Base-by-base conservation (phyloP, 2,113 vertebrate species). In the Vidua macroura region DNA sequence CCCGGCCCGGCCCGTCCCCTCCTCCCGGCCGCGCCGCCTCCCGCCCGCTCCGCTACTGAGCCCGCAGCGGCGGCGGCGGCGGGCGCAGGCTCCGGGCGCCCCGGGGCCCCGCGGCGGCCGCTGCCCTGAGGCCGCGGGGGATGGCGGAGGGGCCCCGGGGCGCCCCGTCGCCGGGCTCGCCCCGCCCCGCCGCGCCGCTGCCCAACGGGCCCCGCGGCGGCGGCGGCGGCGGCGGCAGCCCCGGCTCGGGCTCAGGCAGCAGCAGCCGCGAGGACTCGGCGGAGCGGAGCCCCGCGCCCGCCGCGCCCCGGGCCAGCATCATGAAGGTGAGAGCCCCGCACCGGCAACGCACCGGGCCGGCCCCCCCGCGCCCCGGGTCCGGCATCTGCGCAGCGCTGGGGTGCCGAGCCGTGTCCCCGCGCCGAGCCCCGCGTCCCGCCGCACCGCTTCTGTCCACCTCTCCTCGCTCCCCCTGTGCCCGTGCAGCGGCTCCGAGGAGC, bases 201-300 rank as follows among this genome's bases (percentile, higher is more conserved):
- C 52, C 52, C 31, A 62, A 62, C 59, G 59, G 59, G 37, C 59
- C 56, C 59, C 59, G 25, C 51, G 51, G 59, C 59, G 59, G 59
- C 59, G 35, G 35, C 35, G 35, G 35, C 35, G 35, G 59, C 60
- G 60, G 39, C 60, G 39, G 62, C 62, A 64, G 62, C 67, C 67
- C 67, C n/a, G 67, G 67, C 67, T 70, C 67, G 35, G 94, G 94
- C 81, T 94, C 95, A 37, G 90, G 92, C 63, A 95, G 95, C 96
- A 98, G 98, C 96, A 98, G 98, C 97, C 97, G 98, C 23, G 98
- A 98, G 92, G 96, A 97, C 94, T 98, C 98, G 48, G 94, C 96
- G 11, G 98, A 99, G 91, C 97, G 98, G 63, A 98, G 92, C 88
- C 98, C 96, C 56, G 97, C 78, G 49, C 93, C 97, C 74, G 97